phyloP scores from a whole-genome alignment of 2,797 vertebrate species.

The Micropoecilia bifurca region DNA sequence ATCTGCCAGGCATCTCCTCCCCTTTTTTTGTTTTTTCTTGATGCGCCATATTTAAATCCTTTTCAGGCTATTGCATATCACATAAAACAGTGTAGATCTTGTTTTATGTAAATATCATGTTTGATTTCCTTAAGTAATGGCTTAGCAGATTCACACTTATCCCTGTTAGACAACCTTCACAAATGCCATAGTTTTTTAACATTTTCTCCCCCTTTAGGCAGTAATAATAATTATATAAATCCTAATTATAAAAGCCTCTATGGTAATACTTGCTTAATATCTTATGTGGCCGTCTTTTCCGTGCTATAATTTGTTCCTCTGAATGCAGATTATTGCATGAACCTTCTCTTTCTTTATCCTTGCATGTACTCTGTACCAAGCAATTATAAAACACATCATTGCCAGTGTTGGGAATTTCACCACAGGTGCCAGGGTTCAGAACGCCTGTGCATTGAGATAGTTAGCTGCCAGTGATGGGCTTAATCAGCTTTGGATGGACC shows the following conservation, averaged over 20 bases:
- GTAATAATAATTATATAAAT: background rate
- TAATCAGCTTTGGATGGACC: constrained; percentile 5
- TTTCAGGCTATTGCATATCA: background rate
- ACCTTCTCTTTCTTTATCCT: background rate
- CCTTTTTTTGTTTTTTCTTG: background rate
- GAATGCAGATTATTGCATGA: background rate
- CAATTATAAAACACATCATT: background rate
- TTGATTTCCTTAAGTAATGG: background rate
- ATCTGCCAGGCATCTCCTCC: background rate
- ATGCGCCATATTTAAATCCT: background rate
- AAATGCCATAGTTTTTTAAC: background rate
- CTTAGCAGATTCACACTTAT: constrained; percentile 11
- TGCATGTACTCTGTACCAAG: background rate
- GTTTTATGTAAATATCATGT: constrained; percentile 19
- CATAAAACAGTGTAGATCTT: constrained; percentile 10
- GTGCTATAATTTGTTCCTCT: background rate
- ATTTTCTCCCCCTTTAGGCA: no score
- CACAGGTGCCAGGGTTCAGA: background rate
- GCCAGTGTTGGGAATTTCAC: background rate
- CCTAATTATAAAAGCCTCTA: background rate
- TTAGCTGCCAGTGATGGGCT: background rate
- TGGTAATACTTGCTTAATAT: background rate
- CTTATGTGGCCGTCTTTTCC: background rate
- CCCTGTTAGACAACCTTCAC: background rate
- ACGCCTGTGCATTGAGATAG: background rate